These are phyloP conservation scores for Ashinkailepas kermadecensis DNA, from an alignment of 2,888 invertebrate genomes.

Conservation along the genomic window DNA sequence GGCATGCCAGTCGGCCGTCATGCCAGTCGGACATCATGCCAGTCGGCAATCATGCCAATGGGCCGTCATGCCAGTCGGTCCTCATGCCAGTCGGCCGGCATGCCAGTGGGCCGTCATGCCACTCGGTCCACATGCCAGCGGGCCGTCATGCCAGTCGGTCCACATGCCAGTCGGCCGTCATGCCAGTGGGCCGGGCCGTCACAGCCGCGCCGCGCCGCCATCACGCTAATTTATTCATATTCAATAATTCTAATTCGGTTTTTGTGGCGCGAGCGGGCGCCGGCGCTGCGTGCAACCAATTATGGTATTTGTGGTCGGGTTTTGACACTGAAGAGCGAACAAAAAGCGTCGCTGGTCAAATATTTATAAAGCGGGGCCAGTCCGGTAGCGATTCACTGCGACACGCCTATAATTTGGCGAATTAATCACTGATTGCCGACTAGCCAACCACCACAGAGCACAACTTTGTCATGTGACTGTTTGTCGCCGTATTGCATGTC, in stretches of 20 bases:
- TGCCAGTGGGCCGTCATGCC: no score
- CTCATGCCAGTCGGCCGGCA: no score
- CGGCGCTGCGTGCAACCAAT: constrained; percentile 9
- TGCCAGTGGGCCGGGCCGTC: not conserved
- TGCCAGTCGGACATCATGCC: no score
- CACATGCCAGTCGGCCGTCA: not conserved
- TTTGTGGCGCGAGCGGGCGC: not conserved
- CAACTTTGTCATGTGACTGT: constrained; percentile 33
- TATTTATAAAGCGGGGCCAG: not conserved
- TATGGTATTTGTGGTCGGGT: constrained; percentile 17
- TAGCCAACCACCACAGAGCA: constrained; percentile 19
- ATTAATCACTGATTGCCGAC: not conserved
- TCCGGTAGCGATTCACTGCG: not conserved
- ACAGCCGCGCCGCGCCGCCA: not conserved
- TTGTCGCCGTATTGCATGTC: constrained; percentile 27
- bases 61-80: no score
- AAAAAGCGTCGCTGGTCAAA: constrained; percentile 17
- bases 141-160: no score
- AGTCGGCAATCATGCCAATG: no score
- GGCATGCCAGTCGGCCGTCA: no score
- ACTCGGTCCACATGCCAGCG: no score
- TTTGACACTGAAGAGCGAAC: constrained; percentile 18
- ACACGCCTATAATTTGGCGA: not conserved
- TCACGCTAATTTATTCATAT: constrained; percentile 13
- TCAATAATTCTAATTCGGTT: constrained; percentile 21